Conservation (phyloP, 2,888 invertebrate species). For the Amblyteles armatorius region DNA sequence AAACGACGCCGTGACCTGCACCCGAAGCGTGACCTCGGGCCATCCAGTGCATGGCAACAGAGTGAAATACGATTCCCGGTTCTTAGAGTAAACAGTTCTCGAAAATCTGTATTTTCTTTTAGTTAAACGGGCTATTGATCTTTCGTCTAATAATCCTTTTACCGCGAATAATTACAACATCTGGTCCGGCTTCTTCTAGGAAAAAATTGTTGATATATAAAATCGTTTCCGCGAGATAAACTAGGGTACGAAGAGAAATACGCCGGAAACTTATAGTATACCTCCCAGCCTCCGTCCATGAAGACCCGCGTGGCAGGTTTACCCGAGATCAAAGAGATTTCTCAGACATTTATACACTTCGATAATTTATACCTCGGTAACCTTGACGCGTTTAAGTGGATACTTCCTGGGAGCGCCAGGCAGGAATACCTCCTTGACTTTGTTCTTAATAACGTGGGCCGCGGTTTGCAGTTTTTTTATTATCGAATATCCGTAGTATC, state of each 20-base stretch:
- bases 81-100: background rate
- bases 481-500: background rate
- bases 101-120: background rate
- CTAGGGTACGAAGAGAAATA: background rate
- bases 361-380: conserved; percentile 39
- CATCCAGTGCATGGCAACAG: background rate
- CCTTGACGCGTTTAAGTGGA: conserved; percentile 26
- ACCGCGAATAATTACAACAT: background rate
- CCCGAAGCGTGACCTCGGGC: background rate
- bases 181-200: background rate
- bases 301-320: background rate
- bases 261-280: background rate
- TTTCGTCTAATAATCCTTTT: background rate
- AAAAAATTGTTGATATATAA: background rate
- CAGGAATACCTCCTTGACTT: conserved; percentile 9
- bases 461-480: background rate
- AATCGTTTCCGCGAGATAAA: background rate
- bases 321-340: conserved; percentile 25
- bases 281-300: background rate
- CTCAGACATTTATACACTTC: conserved; percentile 19
- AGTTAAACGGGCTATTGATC: background rate
- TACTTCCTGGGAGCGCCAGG: conserved; percentile 8
- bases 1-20: background rate
- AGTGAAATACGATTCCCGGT: background rate
- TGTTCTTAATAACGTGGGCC: conserved; percentile 11